Evolutionary conservation across 2,113 vertebrate genomes (phyloP).

Genomic region (zebrafish (Danio rerio)): GRCz12tu NC_133200.1:589501-590000

Average conservation of each 20-base stretch:
- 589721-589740: not conserved
- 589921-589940: constrained; percentile 84
- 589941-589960: constrained; percentile 85
- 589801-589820: too few species aligned
- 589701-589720: constrained; percentile 62
- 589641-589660: constrained; percentile 60
- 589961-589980: constrained; percentile 91
- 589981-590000: constrained; percentile 85
- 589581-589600: constrained; percentile 70
- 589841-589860: too few species aligned
- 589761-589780: too few species aligned
- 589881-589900: too few species aligned
- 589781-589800: too few species aligned
- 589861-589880: too few species aligned
- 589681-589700: constrained; percentile 52
- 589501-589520: constrained; percentile 73
- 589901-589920: constrained; percentile 86
- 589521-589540: constrained; percentile 33
- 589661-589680: not conserved
- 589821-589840: too few species aligned
- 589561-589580: constrained; percentile 75
- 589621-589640: constrained; percentile 80
- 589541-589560: constrained; percentile 77
- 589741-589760: too few species aligned
- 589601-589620: constrained; percentile 87